These are phyloP conservation scores for Alligator mississippiensis DNA, from an alignment of 2,113 vertebrate genomes.

Conservation along the genomic window DNA sequence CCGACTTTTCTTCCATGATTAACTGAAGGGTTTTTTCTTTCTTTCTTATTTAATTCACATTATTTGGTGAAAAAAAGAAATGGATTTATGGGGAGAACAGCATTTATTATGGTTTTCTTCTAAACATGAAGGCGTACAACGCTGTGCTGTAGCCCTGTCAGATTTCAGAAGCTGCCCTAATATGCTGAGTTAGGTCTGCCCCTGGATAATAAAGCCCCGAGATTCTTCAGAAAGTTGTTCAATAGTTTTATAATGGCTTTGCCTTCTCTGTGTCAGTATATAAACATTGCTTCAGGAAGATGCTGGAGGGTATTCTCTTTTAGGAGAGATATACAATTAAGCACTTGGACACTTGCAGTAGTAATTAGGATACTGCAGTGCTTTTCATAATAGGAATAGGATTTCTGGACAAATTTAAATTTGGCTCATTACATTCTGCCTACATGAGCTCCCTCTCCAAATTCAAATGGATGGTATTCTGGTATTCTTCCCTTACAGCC, in stretches of 20 bases:
- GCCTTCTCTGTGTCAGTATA: not conserved
- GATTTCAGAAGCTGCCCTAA: not conserved
- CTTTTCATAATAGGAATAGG: constrained; percentile 45
- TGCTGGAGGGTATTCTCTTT: constrained; percentile 29
- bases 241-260: constrained; percentile 51
- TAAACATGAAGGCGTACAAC: not conserved
- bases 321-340: constrained; percentile 43
- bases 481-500: constrained; percentile 50
- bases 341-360: not conserved
- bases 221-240: constrained; percentile 56
- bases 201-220: not conserved
- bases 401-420: constrained; percentile 52
- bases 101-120: not conserved
- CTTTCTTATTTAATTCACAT: not conserved
- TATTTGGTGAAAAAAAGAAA: not conserved
- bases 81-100: not conserved
- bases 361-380: constrained; percentile 55
- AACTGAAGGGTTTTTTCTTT: not conserved
- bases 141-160: not conserved
- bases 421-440: constrained; percentile 4
- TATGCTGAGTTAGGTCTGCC: constrained; percentile 2
- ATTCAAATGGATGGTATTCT: constrained; percentile 12
- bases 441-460: constrained; percentile 45
- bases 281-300: not conserved
- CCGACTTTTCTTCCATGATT: not conserved